Evolutionary conservation across 2,113 vertebrate genomes (phyloP).

Genomic region (Puntigrus tetrazona): DNA sequence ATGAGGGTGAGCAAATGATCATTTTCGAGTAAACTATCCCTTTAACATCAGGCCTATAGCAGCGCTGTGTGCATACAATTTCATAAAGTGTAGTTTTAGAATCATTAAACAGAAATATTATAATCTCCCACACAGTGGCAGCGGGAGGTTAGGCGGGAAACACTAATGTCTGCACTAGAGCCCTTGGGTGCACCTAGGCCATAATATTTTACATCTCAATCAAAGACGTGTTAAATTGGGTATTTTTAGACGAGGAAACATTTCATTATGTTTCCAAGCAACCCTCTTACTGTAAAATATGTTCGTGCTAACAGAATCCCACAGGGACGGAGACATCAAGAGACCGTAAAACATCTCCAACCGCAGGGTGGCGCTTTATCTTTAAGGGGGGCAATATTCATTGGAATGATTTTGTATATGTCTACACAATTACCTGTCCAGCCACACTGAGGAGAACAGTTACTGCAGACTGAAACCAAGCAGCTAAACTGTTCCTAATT

Average conservation of each 20-base stretch:
- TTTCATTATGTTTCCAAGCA: neutral
- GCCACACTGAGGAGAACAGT: neutral
- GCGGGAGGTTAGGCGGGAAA: neutral
- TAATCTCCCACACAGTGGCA: neutral
- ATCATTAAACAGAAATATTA: neutral
- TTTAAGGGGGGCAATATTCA: too few species aligned
- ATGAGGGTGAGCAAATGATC: too few species aligned
- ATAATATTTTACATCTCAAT: constrained; percentile 1
- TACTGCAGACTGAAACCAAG: neutral
- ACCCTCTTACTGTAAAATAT: neutral
- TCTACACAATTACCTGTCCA: neutral
- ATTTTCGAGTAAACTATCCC: too few species aligned
- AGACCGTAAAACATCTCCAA: neutral
- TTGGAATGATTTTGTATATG: neutral
- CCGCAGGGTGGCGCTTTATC: constrained; percentile 4
- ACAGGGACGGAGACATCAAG: neutral
- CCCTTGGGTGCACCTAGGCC: neutral
- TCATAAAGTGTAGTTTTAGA: neutral
- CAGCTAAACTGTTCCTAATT: too few species aligned
- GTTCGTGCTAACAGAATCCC: neutral
- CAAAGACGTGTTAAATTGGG: neutral
- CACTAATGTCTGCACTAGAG: neutral
- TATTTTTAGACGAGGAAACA: neutral
- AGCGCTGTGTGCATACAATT: neutral
- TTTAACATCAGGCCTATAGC: too few species aligned